A percentile compares a stretch with the other conserved stretches of the same genome.
phyloP scores from a whole-genome alignment of 2,113 vertebrate species.

The Sturnus vulgaris region DNA sequence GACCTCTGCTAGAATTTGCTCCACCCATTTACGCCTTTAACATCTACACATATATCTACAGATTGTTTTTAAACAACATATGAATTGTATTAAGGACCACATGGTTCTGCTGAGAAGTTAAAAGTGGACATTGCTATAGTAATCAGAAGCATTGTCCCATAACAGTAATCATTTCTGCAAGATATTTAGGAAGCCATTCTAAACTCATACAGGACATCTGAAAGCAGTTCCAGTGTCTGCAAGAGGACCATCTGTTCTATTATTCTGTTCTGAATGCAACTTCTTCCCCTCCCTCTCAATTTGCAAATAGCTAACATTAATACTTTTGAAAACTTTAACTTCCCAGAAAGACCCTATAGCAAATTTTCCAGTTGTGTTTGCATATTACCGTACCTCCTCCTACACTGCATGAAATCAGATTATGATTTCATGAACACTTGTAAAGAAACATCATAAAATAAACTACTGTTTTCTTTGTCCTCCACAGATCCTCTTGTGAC shows the following conservation, averaged over 20 bases:
- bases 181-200: not conserved
- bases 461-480: not conserved
- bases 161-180: not conserved
- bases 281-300: not conserved
- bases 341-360: not conserved
- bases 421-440: not conserved
- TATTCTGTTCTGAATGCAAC: not conserved
- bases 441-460: not conserved
- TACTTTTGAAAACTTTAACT: not conserved
- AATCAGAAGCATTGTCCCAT: not conserved
- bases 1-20: not conserved
- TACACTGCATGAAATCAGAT: not conserved
- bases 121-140: not conserved
- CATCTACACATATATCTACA: not conserved
- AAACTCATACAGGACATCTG: not conserved
- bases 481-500: not conserved
- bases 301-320: not conserved
- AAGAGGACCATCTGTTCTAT: not conserved
- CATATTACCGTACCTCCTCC: not conserved
- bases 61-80: not conserved
- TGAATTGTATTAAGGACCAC: not conserved
- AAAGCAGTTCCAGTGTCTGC: not conserved
- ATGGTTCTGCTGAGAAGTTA: not conserved
- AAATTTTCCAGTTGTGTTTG: not conserved
- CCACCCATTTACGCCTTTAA: not conserved